A percentile compares a stretch with the other conserved stretches of the same genome.
These are phyloP conservation scores for Electrophaes corylata DNA, from an alignment of 2,888 invertebrate genomes.

Conservation along the genomic window DNA sequence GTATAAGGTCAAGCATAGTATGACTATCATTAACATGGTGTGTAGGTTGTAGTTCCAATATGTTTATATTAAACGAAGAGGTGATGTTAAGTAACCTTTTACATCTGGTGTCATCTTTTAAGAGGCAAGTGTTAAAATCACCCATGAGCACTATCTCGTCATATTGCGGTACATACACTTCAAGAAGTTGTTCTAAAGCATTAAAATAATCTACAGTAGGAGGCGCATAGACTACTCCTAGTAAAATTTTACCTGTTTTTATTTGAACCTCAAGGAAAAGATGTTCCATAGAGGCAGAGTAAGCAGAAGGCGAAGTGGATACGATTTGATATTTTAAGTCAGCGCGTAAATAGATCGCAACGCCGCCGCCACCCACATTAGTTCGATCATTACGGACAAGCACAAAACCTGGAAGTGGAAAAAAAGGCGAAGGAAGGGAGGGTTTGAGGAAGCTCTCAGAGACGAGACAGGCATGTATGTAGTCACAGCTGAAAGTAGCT, in stretches of 20 bases:
- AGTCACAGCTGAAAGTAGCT: too few species aligned
- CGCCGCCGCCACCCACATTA: too few species aligned
- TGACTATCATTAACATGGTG: neutral
- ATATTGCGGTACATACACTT: neutral
- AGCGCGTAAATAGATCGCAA: too few species aligned
- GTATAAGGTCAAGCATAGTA: neutral
- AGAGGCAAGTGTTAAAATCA: slow-evolving; percentile 8
- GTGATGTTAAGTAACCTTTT: neutral
- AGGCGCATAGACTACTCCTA: slow-evolving; percentile 2
- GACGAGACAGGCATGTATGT: too few species aligned
- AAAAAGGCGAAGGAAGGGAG: too few species aligned
- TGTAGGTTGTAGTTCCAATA: neutral
- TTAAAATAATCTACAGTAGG: slow-evolving; percentile 1
- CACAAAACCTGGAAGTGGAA: too few species aligned
- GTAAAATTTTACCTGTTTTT: neutral
- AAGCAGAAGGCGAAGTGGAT: neutral
- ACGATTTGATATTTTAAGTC: too few species aligned
- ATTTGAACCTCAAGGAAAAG: neutral
- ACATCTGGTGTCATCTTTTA: neutral
- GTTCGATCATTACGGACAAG: too few species aligned
- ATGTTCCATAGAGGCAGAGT: neutral
- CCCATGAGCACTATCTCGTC: neutral
- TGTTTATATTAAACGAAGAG: neutral
- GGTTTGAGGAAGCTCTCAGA: too few species aligned
- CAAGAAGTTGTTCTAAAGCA: neutral